These are phyloP conservation scores for Dryas iulia DNA, from an alignment of 1,140 invertebrate genomes.

Conservation along the genomic window DNA sequence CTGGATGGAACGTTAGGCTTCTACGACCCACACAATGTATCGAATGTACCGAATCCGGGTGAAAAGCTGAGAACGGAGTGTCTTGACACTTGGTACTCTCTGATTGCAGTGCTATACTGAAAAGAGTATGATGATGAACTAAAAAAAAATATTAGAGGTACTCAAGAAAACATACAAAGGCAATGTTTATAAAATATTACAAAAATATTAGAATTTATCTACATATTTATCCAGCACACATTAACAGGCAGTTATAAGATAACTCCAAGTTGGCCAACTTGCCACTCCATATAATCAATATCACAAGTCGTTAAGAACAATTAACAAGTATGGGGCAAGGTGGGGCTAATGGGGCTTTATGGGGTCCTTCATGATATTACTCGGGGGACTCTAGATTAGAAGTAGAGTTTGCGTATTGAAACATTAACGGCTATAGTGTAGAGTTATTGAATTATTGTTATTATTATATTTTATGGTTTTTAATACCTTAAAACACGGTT, in stretches of 20 bases:
- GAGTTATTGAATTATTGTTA: not conserved
- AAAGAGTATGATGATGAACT: no score
- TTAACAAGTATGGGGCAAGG: conserved; percentile 22
- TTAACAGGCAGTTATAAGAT: not conserved
- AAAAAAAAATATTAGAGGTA: no score
- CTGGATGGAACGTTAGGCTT: no score
- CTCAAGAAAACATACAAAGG: no score
- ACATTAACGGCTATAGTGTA: not conserved
- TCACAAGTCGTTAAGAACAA: conserved; percentile 24
- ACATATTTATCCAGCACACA: not conserved
- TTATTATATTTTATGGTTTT: not conserved
- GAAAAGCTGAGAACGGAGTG: no score
- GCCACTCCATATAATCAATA: conserved; percentile 5
- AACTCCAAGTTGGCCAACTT: not conserved
- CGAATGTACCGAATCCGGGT: no score
- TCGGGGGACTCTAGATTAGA: not conserved
- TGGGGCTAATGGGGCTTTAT: conserved; percentile 22
- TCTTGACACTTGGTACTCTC: no score
- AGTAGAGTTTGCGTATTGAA: conserved; percentile 2
- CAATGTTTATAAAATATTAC: no score
- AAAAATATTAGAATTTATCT: no score
- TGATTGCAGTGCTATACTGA: no score
- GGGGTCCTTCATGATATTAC: conserved; percentile 5
- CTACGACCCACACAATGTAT: no score
- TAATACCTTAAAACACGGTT: no score